phyloP scores from a whole-genome alignment of 2,113 vertebrate genomes.

The Hoplias malabaricus region DNA sequence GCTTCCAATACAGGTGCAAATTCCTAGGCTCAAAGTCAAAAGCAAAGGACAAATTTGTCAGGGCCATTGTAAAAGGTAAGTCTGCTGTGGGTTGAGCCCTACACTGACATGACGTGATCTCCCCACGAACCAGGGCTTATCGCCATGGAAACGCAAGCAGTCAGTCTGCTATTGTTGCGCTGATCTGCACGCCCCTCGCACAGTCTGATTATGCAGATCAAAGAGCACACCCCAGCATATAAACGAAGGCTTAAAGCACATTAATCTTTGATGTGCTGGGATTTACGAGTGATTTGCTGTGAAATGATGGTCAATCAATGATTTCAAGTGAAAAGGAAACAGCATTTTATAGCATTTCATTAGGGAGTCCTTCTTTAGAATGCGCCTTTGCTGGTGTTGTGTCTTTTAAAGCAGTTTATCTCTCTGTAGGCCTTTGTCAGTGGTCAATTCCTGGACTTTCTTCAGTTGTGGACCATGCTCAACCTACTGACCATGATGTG shows the following conservation, averaged over 20 bases:
- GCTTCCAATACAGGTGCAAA: neutral
- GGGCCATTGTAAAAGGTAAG: neutral
- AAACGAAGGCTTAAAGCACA: neutral
- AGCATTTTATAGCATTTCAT: too few species aligned
- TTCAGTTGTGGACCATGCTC: too few species aligned
- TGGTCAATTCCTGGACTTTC: too few species aligned
- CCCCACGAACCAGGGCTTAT: neutral
- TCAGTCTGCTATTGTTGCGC: neutral
- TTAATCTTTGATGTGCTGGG: neutral
- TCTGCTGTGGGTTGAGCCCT: neutral
- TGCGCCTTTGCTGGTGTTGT: too few species aligned
- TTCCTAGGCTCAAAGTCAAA: neutral
- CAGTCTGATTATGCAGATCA: conserved; percentile 15
- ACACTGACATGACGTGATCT: neutral
- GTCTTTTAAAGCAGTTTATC: too few species aligned
- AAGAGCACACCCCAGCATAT: neutral
- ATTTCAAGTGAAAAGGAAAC: neutral
- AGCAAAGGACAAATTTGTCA: neutral
- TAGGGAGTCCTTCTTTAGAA: neutral
- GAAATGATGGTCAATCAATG: neutral
- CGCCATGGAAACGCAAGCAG: conserved; percentile 28
- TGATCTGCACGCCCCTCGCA: neutral
- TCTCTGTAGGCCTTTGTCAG: too few species aligned
- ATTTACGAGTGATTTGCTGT: neutral
- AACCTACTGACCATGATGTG: too few species aligned